Evolutionary conservation across 2,113 vertebrate genomes (phyloP), one percentile per base, ranked within the genome.

Genomic region (Hippocampus comes): DNA sequence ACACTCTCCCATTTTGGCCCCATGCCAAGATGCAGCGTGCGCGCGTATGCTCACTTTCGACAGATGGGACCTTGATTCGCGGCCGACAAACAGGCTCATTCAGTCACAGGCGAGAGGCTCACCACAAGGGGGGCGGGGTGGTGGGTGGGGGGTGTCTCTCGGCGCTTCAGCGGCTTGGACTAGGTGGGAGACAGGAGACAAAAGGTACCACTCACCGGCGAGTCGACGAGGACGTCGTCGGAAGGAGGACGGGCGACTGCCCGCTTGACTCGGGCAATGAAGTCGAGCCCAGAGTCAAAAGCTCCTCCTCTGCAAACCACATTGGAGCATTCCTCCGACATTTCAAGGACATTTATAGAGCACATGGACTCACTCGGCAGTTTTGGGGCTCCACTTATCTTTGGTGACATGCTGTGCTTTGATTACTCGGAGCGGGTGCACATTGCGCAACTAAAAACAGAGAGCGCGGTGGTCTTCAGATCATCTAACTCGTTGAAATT

Each of bases 61-160:
- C 72, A 51, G 56, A 85, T 72, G 81, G 41, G 77, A 57, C 70
- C 21, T 2, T 0, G 10, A 80, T 78, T 80, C 77, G 76, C 72
- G 23, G 42, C 71, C 38, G 53, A 82, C 72, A 73, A 78, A 80
- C 57, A 69, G 53, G 71, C 20, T 61, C 67, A 77, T 82, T 84
- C 83, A 76, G 71, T 15, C 73, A 4, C 61, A 81, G 48, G 67
- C 70, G 76, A 63, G 64, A 77, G n/a, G 75, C 65, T 73, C 69
- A 71, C 63, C 70, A 1, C 14, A 27, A 1, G 65, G 56, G 49
- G 75, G 59, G 23, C 64, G 57, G 72, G 5, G n/a, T 60, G 14
- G 14, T 14, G 1, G 49, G 7, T 0, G 34, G 34, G 34, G 34
- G 34, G 34, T 5, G 30, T 5, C 30, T 56, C 21, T 56, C 53